Percentiles rank a stretch among this genome's conserved stretches.
Evolutionary conservation across 2,888 invertebrate genomes (phyloP).

Genomic region (Hetaerina titia): DNA sequence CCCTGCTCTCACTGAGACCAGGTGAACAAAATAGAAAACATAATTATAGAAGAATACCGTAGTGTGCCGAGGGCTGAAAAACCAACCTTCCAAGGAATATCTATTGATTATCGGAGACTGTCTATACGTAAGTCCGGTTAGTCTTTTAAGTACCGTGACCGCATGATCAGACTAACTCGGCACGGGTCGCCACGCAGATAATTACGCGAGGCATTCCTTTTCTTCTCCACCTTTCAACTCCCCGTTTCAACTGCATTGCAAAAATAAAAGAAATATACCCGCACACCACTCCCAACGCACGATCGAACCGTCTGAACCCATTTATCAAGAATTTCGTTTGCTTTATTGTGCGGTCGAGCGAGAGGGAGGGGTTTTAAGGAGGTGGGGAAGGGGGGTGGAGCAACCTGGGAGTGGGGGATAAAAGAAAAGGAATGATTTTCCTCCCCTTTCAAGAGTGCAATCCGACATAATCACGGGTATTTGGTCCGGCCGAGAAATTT

Average conservation of each 20-base stretch:
- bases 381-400: background rate
- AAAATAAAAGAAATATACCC: background rate
- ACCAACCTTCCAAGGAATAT: no score
- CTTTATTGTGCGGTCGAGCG: background rate
- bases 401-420: background rate
- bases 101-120: no score
- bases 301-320: background rate
- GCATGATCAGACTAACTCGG: background rate
- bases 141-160: background rate
- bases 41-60: no score
- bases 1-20: no score
- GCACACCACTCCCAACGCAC: background rate
- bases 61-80: no score
- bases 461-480: slow-evolving; percentile 16
- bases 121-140: background rate
- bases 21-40: no score
- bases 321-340: slow-evolving; percentile 20
- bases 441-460: background rate
- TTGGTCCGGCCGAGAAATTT: background rate
- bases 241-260: background rate
- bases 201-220: background rate
- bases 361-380: background rate
- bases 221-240: background rate
- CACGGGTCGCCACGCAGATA: background rate
- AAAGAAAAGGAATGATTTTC: background rate